These are phyloP conservation scores for Malurus alboscapulatus DNA, from an alignment of 2,113 vertebrate genomes.

Conservation along the genomic window DNA sequence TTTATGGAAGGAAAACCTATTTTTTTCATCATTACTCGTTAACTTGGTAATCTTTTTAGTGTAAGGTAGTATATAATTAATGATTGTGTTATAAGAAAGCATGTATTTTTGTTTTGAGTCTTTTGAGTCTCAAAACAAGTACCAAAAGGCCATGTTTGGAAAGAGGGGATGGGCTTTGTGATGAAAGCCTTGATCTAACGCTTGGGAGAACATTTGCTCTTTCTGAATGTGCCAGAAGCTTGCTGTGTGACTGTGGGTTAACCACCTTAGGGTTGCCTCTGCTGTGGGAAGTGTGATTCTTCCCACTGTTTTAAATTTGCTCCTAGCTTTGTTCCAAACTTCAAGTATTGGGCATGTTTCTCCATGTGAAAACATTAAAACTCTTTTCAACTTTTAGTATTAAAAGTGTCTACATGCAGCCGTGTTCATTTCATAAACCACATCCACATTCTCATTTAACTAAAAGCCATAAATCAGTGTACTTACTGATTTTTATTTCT, in stretches of 20 bases:
- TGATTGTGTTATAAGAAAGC: background rate
- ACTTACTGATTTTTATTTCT: background rate
- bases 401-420: background rate
- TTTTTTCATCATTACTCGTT: background rate
- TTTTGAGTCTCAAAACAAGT: background rate
- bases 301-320: background rate
- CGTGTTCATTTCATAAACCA: background rate
- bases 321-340: background rate
- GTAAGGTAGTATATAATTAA: background rate
- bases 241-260: background rate
- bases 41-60: background rate
- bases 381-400: background rate
- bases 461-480: background rate
- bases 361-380: background rate
- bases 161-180: background rate
- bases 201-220: background rate
- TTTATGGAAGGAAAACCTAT: background rate
- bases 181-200: background rate
- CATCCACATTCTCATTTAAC: background rate
- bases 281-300: background rate
- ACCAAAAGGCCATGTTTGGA: background rate
- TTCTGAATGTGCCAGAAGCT: conserved; percentile 3
- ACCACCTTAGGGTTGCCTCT: background rate
- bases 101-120: background rate
- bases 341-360: background rate